Evolutionary conservation across 1,140 invertebrate species (phyloP).

Genomic region (Magallana gigas): DNA sequence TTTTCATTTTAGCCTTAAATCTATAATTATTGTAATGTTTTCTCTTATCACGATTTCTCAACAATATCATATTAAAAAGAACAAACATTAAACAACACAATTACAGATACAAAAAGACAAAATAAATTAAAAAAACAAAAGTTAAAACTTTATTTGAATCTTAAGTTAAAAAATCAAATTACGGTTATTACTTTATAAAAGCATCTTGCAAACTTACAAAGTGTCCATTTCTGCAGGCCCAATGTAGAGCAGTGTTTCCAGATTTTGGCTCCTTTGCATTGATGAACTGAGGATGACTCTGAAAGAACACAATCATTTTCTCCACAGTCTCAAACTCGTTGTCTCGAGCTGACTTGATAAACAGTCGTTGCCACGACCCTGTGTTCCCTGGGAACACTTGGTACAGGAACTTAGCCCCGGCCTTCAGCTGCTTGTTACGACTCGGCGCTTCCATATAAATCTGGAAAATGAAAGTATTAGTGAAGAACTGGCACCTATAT

Average conservation of each 20-base stretch:
- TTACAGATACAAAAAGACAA: no score
- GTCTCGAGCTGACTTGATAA: conserved; percentile 74
- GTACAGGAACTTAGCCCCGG: conserved; percentile 75
- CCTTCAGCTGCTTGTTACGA: conserved; percentile 75
- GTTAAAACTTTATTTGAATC: no score
- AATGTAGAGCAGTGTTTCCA: conserved; percentile 76
- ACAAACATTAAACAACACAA: no score
- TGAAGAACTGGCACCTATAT: no score
- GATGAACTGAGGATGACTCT: conserved; percentile 72
- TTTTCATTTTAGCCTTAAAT: no score
- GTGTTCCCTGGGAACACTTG: conserved; percentile 77
- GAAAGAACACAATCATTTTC: conserved; percentile 76
- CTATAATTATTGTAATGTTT: no score
- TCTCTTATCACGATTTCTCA: no score
- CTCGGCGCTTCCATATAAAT: conserved; percentile 75
- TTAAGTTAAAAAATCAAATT: no score
- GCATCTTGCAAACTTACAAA: conserved; percentile 69
- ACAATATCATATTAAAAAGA: no score
- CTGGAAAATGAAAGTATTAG: conserved; percentile 45
- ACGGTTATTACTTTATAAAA: no score
- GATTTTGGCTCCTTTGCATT: conserved; percentile 75
- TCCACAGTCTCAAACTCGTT: conserved; percentile 75
- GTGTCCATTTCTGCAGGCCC: conserved; percentile 73
- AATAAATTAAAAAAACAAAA: no score
- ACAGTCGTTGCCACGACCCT: conserved; percentile 73